Conservation (phyloP, 2,888 invertebrate species). For the Mycalesis mineus region DNA sequence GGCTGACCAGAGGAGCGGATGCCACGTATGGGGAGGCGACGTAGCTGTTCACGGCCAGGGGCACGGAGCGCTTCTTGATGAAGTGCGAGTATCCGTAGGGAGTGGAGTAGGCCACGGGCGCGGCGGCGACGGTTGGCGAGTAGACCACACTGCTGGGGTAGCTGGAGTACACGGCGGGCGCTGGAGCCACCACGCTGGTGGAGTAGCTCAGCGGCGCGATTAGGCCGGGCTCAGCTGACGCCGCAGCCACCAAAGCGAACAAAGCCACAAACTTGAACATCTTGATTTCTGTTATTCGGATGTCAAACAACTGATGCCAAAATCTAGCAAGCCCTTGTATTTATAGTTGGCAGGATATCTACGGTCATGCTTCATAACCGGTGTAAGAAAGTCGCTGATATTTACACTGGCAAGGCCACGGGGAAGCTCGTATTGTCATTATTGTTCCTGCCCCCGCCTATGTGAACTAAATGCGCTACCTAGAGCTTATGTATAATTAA, state of each 20-base stretch:
- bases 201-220: slow-evolving; percentile 19
- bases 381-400: slow-evolving; percentile 20
- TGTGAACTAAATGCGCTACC: slow-evolving; percentile 1
- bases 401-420: slow-evolving; percentile 15
- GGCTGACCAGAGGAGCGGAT: slow-evolving; percentile 28
- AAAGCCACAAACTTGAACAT: slow-evolving; percentile 64
- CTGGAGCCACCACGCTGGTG: slow-evolving; percentile 23
- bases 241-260: slow-evolving; percentile 69
- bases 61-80: slow-evolving; percentile 34
- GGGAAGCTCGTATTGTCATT: slow-evolving; percentile 11
- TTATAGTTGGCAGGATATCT: slow-evolving; percentile 25
- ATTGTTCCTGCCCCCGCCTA: slow-evolving; percentile 7
- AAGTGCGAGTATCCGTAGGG: slow-evolving; percentile 28
- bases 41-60: slow-evolving; percentile 22
- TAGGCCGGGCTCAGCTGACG: slow-evolving; percentile 48
- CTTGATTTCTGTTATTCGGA: slow-evolving; percentile 27
- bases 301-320: slow-evolving; percentile 32
- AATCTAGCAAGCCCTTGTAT: slow-evolving; percentile 21
- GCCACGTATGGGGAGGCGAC: slow-evolving; percentile 20
- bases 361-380: slow-evolving; percentile 10
- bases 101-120: slow-evolving; percentile 34
- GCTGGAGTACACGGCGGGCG: slow-evolving; percentile 28
- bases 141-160: slow-evolving; percentile 35
- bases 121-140: slow-evolving; percentile 30
- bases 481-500: neutral